A percentile compares a stretch with the other conserved stretches of the same genome.
Conservation (phyloP, 2,797 vertebrate genomes). For the Synanceia verrucosa region DNA sequence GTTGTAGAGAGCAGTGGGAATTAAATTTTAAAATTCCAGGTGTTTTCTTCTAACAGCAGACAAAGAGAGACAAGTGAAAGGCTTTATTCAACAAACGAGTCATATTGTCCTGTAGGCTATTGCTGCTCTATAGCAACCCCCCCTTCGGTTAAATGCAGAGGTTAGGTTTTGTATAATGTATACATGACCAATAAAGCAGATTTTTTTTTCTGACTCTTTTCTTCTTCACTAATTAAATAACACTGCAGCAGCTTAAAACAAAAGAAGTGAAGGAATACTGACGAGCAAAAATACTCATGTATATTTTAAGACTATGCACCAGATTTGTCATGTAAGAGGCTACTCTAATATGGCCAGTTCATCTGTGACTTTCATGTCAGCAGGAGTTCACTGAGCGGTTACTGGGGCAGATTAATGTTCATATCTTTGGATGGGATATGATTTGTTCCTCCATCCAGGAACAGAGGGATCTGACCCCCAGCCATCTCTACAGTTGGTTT, state of each 20-base stretch:
- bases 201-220: too few species aligned
- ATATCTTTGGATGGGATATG: conserved; percentile 58
- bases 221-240: too few species aligned
- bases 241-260: neutral
- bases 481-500: conserved; percentile 33
- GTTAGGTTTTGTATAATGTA: too few species aligned
- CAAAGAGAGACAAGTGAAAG: neutral
- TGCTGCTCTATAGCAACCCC: too few species aligned
- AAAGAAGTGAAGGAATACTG: too few species aligned
- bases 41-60: neutral
- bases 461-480: conserved; percentile 44
- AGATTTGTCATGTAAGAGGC: neutral
- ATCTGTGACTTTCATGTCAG: conserved; percentile 40
- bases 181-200: too few species aligned
- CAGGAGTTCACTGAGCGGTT: conserved; percentile 67
- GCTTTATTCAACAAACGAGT: neutral
- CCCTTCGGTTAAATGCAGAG: too few species aligned
- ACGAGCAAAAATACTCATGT: neutral
- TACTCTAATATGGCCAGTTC: conserved; percentile 10
- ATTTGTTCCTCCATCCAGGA: conserved; percentile 41
- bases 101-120: neutral
- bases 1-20: neutral
- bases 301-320: neutral
- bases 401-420: conserved; percentile 70
- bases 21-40: neutral